phyloP scores from a whole-genome alignment of 1,140 invertebrate genomes.

The Drosophila nigrodunni region DNA sequence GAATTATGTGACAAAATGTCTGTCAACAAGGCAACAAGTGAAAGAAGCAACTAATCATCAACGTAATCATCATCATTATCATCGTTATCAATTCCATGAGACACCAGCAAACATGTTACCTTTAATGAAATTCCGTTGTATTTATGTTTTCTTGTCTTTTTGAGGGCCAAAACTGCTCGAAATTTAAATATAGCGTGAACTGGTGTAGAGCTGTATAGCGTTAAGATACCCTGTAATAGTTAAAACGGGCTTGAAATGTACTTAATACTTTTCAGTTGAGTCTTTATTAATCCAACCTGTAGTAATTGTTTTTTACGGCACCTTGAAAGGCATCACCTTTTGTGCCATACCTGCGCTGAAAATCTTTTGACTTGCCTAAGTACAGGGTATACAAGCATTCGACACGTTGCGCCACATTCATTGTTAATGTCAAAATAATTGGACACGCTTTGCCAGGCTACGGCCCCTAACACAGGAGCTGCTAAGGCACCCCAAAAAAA shows the following conservation, averaged over 20 bases:
- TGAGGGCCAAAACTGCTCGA: constrained; percentile 9
- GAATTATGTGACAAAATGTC: constrained; percentile 81
- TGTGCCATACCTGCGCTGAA: not conserved
- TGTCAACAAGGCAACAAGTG: constrained; percentile 68
- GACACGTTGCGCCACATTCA: constrained; percentile 71
- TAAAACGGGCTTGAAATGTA: no score
- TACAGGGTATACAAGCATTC: constrained; percentile 34
- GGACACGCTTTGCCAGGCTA: constrained; percentile 72
- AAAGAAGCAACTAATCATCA: constrained; percentile 59
- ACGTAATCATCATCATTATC: constrained; percentile 34
- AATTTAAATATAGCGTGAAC: constrained; percentile 2
- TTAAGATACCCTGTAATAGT: not conserved
- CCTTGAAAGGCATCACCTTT: not conserved
- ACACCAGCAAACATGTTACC: constrained; percentile 55
- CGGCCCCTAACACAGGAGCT: constrained; percentile 26
- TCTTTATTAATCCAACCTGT: no score
- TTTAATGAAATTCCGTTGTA: constrained; percentile 76
- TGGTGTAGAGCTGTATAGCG: not conserved
- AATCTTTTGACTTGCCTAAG: not conserved
- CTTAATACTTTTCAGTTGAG: no score
- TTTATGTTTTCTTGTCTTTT: constrained; percentile 57
- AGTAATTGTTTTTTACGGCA: not conserved
- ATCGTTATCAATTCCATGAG: constrained; percentile 29
- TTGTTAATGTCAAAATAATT: constrained; percentile 84
- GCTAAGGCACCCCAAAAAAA: constrained; percentile 26